Conservation (phyloP, 2,797 vertebrate genomes). For the Pseudochirops cupreus region DNA sequence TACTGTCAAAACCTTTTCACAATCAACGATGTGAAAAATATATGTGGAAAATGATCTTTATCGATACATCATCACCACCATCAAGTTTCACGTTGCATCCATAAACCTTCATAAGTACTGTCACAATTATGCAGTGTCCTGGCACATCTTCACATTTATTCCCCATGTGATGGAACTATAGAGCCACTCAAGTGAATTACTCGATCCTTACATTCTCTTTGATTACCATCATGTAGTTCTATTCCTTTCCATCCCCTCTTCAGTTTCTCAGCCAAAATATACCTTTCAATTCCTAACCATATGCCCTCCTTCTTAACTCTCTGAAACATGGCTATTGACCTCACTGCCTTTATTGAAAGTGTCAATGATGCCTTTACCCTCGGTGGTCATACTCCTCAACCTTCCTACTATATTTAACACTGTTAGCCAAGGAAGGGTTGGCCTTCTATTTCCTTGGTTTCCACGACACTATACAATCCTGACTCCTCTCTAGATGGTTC, state of each 20-base stretch:
- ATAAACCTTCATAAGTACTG: no score
- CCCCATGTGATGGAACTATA: neutral
- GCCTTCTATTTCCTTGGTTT: neutral
- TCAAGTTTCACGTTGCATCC: no score
- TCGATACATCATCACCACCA: neutral
- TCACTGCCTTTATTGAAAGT: neutral
- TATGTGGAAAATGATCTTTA: neutral
- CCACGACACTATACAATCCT: neutral
- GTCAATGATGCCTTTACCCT: neutral
- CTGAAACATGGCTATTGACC: neutral
- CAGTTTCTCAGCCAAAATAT: neutral
- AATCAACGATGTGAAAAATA: neutral
- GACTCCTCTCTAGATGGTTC: fast-evolving
- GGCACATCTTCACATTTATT: neutral
- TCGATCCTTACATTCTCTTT: neutral
- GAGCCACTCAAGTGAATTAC: neutral
- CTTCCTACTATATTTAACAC: neutral
- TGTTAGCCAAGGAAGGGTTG: neutral
- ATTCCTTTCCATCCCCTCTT: neutral
- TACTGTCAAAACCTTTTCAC: neutral
- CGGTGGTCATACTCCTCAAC: neutral
- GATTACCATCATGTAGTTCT: neutral
- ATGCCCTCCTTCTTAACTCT: neutral
- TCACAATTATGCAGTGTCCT: neutral
- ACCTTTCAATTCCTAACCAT: neutral